These are phyloP conservation scores for Bovichtus variegatus DNA, from an alignment of 2,797 vertebrate species.

Conservation along the genomic window DNA sequence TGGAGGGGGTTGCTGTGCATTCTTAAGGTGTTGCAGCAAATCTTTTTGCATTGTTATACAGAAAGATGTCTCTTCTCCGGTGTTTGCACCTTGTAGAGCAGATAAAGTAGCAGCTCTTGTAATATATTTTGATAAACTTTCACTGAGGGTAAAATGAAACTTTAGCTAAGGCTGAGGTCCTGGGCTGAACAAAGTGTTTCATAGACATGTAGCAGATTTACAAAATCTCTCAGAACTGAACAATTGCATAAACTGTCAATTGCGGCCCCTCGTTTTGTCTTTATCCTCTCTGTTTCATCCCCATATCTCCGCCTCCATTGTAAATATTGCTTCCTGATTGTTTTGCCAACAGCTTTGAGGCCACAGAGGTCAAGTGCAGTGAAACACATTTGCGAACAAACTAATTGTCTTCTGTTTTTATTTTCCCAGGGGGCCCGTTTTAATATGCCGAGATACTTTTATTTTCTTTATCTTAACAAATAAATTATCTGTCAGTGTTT, in stretches of 20 bases:
- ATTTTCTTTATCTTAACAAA: constrained; percentile 64
- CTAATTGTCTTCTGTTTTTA: constrained; percentile 60
- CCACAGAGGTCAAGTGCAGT: constrained; percentile 57
- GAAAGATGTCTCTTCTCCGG: not conserved
- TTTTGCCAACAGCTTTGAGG: constrained; percentile 45
- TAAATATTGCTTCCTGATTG: constrained; percentile 33
- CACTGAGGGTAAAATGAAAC: not conserved
- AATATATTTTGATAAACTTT: not conserved
- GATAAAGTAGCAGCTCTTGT: not conserved
- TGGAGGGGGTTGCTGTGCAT: not conserved
- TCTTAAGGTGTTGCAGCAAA: not conserved
- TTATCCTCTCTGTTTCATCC: constrained; percentile 1
- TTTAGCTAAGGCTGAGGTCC: not conserved
- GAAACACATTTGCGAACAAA: constrained; percentile 60
- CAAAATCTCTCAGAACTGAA: not conserved
- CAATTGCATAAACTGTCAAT: not conserved
- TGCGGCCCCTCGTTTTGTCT: not conserved
- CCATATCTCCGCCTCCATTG: not conserved
- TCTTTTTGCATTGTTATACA: not conserved
- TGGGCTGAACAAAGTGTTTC: not conserved
- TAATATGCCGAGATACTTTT: constrained; percentile 58
- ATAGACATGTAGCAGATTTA: not conserved
- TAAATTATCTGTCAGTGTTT: constrained; percentile 69
- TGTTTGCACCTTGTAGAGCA: not conserved
- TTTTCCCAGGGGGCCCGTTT: constrained; percentile 34